These are phyloP conservation scores for Drosophila colorata DNA, from an alignment of 2,888 invertebrate genomes.

Conservation along the genomic window DNA sequence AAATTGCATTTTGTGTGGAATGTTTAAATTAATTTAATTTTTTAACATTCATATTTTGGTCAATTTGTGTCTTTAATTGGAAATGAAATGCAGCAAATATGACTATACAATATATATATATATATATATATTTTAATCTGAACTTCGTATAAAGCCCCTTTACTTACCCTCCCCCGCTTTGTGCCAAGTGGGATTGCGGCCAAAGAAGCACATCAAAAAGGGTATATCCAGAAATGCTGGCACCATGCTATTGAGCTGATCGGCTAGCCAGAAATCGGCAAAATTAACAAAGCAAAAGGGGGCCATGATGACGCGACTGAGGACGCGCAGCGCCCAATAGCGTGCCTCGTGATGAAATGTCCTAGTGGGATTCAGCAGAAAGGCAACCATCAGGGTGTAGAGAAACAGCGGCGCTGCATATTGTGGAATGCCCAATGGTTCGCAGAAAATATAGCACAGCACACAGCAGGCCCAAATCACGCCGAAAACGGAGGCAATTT, in stretches of 20 bases:
- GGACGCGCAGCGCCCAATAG: slow-evolving; percentile 88
- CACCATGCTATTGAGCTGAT: slow-evolving; percentile 92
- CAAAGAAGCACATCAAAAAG: slow-evolving; percentile 92
- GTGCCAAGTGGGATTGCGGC: slow-evolving; percentile 87
- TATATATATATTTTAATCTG: background rate
- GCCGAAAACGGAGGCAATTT: slow-evolving; percentile 91
- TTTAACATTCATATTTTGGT: too few relatives aligned
- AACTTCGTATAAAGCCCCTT: background rate
- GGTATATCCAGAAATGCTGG: slow-evolving; percentile 92
- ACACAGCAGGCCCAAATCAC: slow-evolving; percentile 90
- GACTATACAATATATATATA: too few relatives aligned
- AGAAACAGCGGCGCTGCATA: slow-evolving; percentile 91
- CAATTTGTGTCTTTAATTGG: too few relatives aligned
- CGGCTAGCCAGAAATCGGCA: slow-evolving; percentile 95
- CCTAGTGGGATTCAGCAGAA: slow-evolving; percentile 91
- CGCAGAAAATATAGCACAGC: slow-evolving; percentile 89
- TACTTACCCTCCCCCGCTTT: slow-evolving; percentile 83
- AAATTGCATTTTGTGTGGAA: too few relatives aligned
- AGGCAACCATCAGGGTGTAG: slow-evolving; percentile 88
- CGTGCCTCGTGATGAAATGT: slow-evolving; percentile 91
- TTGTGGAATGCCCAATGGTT: slow-evolving; percentile 89
- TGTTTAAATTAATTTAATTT: too few relatives aligned
- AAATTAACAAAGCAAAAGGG: slow-evolving; percentile 92
- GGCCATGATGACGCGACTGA: slow-evolving; percentile 89
- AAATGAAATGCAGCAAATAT: too few relatives aligned